Percentiles rank a stretch among this genome's conserved stretches.
These are phyloP conservation scores for Neosilurus hyrtlii DNA, from an alignment of 2,797 vertebrate genomes.

Conservation along the genomic window DNA sequence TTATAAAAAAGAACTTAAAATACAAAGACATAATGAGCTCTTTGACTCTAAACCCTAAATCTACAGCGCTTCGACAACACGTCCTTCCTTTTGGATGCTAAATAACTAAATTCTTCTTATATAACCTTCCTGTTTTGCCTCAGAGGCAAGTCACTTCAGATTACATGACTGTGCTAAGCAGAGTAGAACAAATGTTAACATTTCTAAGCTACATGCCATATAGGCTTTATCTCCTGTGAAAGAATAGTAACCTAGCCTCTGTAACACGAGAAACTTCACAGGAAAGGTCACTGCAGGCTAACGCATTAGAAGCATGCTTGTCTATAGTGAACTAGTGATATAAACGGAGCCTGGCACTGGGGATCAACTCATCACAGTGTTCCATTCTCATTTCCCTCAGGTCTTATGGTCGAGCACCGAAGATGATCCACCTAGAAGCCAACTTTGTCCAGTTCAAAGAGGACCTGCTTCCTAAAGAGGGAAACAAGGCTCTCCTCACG, in stretches of 20 bases:
- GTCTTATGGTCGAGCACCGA: slow-evolving; percentile 95
- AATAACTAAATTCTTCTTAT: background rate
- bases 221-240: slow-evolving; percentile 5
- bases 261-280: slow-evolving; percentile 9
- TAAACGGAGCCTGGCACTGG: background rate
- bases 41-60: background rate
- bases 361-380: background rate
- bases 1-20: background rate
- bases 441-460: slow-evolving; percentile 99
- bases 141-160: slow-evolving; percentile 29
- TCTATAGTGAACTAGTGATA: background rate
- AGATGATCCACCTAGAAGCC: slow-evolving; percentile 98
- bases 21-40: no score
- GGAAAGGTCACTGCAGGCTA: slow-evolving; percentile 4
- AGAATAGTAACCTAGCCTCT: slow-evolving; percentile 3
- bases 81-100: background rate
- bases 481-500: slow-evolving; percentile 94
- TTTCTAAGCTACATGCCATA: slow-evolving; percentile 11
- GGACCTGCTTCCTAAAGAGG: slow-evolving; percentile 94
- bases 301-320: background rate
- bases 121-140: slow-evolving; percentile 32
- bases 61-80: background rate
- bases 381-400: slow-evolving; percentile 63
- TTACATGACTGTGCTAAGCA: slow-evolving; percentile 8
- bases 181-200: background rate